Evolutionary conservation across 2,797 vertebrate genomes (phyloP).

Genomic region (Poeciliopsis turneri): DNA sequence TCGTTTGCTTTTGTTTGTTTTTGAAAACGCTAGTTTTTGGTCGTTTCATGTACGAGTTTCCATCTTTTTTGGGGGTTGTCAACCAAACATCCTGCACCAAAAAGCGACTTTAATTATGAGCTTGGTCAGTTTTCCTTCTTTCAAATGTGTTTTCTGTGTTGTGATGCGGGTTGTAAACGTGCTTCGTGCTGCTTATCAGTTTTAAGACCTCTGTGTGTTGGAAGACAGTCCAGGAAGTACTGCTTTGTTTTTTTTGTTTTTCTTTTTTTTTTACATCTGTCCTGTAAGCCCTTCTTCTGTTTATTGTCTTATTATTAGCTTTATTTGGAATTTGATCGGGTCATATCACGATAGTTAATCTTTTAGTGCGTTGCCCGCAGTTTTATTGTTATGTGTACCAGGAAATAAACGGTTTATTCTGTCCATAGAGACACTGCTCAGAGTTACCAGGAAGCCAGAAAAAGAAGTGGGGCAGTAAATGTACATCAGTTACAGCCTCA

Average conservation of each 20-base stretch:
- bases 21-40: not conserved
- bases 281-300: slow-evolving; percentile 1
- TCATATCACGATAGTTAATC: not conserved
- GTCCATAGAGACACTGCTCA: slow-evolving; percentile 21
- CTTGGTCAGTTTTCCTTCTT: not conserved
- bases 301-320: not conserved
- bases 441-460: slow-evolving; percentile 33
- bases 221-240: slow-evolving; percentile 13
- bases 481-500: not conserved
- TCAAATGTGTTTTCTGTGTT: not conserved
- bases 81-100: not conserved
- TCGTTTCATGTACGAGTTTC: not conserved
- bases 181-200: slow-evolving; percentile 38
- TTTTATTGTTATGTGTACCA: not conserved
- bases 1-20: not conserved
- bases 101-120: not conserved
- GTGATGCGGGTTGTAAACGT: slow-evolving; percentile 40
- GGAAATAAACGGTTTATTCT: not conserved
- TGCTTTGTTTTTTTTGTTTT: not conserved
- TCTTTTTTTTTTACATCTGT: not conserved
- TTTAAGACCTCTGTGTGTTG: slow-evolving; percentile 10
- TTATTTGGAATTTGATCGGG: not conserved
- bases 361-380: not conserved
- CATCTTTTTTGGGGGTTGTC: not conserved
- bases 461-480: not conserved